These are phyloP conservation scores for Zenarchopterus dispar DNA, from an alignment of 2,797 vertebrate genomes.

Conservation along the genomic window DNA sequence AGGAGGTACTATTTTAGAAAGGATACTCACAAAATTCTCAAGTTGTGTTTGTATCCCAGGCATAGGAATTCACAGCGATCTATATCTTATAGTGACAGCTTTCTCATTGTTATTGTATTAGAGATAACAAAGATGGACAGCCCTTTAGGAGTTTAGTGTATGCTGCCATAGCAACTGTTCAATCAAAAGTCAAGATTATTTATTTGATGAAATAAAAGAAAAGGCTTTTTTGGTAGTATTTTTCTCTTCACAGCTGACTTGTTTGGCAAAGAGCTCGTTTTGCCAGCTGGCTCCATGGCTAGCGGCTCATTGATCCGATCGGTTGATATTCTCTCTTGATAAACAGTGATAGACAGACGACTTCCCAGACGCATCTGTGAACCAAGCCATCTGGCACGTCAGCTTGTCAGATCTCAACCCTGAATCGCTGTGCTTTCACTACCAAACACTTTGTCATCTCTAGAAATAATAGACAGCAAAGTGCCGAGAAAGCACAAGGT, in stretches of 20 bases:
- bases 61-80: no score
- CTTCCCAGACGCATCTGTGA: not conserved
- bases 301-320: not conserved
- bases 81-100: no score
- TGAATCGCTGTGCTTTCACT: conserved; percentile 29
- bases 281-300: not conserved
- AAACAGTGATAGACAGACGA: not conserved
- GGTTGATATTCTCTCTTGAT: not conserved
- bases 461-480: conserved; percentile 46
- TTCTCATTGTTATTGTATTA: no score
- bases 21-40: no score
- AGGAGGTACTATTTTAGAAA: no score
- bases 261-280: not conserved
- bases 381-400: conserved; percentile 5
- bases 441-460: conserved; percentile 28
- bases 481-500: conserved; percentile 35
- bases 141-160: no score
- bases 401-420: conserved; percentile 12
- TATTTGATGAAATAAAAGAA: no score
- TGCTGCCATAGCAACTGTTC: no score
- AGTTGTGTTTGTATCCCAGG: no score
- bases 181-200: no score
- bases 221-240: not conserved
- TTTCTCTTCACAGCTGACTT: not conserved
- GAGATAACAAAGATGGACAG: no score